Percentiles rank a stretch among this genome's conserved stretches.
These are phyloP conservation scores for Teleogryllus oceanicus DNA, from an alignment of 2,888 invertebrate genomes.

Conservation along the genomic window DNA sequence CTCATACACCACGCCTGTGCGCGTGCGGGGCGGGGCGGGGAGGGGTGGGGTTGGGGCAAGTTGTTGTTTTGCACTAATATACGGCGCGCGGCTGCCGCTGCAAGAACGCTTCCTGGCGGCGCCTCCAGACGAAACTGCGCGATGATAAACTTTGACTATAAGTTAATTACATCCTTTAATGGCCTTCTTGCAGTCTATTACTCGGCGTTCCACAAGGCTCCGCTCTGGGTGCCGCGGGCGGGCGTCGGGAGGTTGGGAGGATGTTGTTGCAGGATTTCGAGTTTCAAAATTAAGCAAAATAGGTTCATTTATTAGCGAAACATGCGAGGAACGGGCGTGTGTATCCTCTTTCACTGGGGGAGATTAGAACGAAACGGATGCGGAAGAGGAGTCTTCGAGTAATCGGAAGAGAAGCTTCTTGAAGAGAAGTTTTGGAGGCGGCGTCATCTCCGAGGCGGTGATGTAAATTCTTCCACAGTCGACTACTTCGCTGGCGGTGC, in stretches of 20 bases:
- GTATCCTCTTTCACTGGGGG: background rate
- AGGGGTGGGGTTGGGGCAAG: too few relatives aligned
- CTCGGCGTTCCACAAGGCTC: background rate
- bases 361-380: background rate
- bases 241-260: conserved; percentile 4
- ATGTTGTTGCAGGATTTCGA: conserved; percentile 26
- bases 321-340: background rate
- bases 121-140: conserved; percentile 27
- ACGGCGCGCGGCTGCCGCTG: too few relatives aligned
- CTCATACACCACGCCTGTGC: too few relatives aligned
- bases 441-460: too few relatives aligned
- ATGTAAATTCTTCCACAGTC: too few relatives aligned
- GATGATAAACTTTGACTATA: conserved; percentile 34
- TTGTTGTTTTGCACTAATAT: too few relatives aligned
- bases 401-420: background rate
- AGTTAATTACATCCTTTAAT: conserved; percentile 35
- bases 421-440: too few relatives aligned
- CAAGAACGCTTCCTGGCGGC: background rate
- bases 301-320: conserved; percentile 33
- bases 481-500: too few relatives aligned
- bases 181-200: conserved; percentile 27
- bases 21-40: too few relatives aligned
- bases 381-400: background rate
- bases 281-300: conserved; percentile 36
- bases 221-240: background rate